Percentiles rank a stretch among this genome's conserved stretches.
Evolutionary conservation across 2,888 invertebrate genomes (phyloP).

Genomic region (Oscheius sp.): DNA sequence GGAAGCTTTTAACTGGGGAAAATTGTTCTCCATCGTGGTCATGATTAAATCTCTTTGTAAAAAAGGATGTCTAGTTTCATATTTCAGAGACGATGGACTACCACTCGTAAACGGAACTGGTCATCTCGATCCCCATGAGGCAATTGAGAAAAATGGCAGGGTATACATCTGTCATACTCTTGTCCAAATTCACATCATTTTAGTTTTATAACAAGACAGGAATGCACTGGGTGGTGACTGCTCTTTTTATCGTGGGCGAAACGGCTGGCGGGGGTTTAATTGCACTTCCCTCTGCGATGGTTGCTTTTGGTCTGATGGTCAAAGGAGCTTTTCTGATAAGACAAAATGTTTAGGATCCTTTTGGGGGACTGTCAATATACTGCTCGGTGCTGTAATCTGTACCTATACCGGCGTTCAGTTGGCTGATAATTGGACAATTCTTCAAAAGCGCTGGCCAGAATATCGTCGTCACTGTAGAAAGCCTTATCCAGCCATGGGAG

Average conservation of each 20-base stretch:
- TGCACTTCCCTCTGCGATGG: slow-evolving; percentile 65
- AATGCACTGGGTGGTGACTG: slow-evolving; percentile 62
- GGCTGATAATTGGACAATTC: slow-evolving; percentile 55
- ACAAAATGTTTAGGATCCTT: slow-evolving; percentile 42
- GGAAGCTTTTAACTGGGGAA: neutral
- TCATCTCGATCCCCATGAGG: neutral
- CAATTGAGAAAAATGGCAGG: slow-evolving; percentile 8
- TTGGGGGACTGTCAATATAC: slow-evolving; percentile 53
- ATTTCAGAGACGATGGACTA: slow-evolving; percentile 20
- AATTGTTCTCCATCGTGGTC: neutral
- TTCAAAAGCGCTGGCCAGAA: slow-evolving; percentile 49
- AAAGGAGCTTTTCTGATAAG: neutral
- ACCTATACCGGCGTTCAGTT: slow-evolving; percentile 64
- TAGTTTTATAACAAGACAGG: slow-evolving; percentile 49
- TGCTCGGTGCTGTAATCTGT: slow-evolving; percentile 64
- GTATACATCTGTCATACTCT: neutral
- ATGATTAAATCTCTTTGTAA: neutral
- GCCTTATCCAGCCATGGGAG: slow-evolving; percentile 70
- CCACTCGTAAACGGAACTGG: slow-evolving; percentile 6
- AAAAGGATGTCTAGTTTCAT: neutral
- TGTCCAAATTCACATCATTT: neutral
- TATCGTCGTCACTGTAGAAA: slow-evolving; percentile 68
- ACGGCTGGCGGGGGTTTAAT: slow-evolving; percentile 71
- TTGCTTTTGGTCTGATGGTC: slow-evolving; percentile 55
- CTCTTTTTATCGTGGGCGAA: slow-evolving; percentile 68